phyloP scores from a whole-genome alignment of 2,888 invertebrate species.

The Sclerodermus sp. region DNA sequence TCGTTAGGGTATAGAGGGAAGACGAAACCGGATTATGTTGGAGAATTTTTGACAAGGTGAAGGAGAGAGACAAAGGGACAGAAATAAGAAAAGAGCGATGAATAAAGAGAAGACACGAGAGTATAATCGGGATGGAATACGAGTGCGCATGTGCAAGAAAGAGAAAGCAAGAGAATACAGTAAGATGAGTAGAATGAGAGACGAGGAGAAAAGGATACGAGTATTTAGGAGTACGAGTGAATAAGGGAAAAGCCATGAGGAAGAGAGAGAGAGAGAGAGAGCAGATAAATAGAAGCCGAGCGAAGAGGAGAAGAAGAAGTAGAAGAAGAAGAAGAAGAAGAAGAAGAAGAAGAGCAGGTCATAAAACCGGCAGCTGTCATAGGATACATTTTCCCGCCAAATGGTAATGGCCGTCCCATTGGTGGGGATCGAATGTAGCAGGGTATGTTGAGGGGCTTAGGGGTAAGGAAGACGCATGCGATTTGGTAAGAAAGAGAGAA shows the following conservation, averaged over 20 bases:
- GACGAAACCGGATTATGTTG: conserved; percentile 1
- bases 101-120: too few relatives aligned
- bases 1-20: background rate
- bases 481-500: background rate
- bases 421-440: conserved; percentile 14
- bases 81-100: background rate
- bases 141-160: too few relatives aligned
- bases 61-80: background rate
- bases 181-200: too few relatives aligned
- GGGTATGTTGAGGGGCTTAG: conserved; percentile 4
- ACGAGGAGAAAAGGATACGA: too few relatives aligned
- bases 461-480: background rate
- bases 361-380: conserved; percentile 25
- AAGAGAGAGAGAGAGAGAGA: conserved; percentile 2
- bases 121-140: too few relatives aligned
- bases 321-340: background rate
- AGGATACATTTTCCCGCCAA: conserved; percentile 44
- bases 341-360: conserved; percentile 2
- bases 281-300: conserved; percentile 5
- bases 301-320: background rate
- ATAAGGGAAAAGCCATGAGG: too few relatives aligned
- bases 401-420: conserved; percentile 13
- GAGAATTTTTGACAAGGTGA: conserved; percentile 10
- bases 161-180: too few relatives aligned
- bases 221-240: too few relatives aligned